Evolutionary conservation across 2,113 vertebrate genomes (phyloP), one percentile per base, ranked within the genome.

Genomic region (Pachypanchax playfairii): DNA sequence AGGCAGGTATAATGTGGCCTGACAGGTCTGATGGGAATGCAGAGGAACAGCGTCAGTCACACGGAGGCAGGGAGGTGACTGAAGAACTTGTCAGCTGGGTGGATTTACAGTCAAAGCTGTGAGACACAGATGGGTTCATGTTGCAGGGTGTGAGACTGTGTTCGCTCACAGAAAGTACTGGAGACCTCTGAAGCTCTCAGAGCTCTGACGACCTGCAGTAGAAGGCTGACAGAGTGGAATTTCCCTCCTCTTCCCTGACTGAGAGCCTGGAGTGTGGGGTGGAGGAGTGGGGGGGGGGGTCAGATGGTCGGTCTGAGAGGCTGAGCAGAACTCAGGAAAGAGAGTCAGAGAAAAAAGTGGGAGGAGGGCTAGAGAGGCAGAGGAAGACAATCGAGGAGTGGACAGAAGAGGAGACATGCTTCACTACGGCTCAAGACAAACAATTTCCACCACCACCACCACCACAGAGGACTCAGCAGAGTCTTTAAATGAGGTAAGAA

Each of bases 11-110:
- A 92, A 93, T 92, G 90, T 82, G 70, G 90, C 78, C 65, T 1
- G 68, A 91, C 91, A 87, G 87, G 92, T 92, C 85, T 76, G 81
- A 83, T 90, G 73, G 73, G 88, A 84, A 71, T 29, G 18, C 55
- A 75, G 50, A n/a, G n/a, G n/a, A 75, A 71, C 14, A 1, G 33
- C 48, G 42, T 33, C 43, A 67, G 42, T n/a, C 17, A 48, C 38
- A 44, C 22, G 61, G 56, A 68, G 18, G 8, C 36, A 61, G 46
- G 24, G 33, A 63, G 61, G 24, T 62, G 85, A 80, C 49, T 70
- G 81, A 75, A 55, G 61, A 73, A 38, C 48, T 55, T 68, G 69
- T 75, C 83, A 77, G 39, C 57, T 82, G 76, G 79, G 84, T 85
- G 77, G 56, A 77, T 41, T 47, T 6, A 31, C 24, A 56, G 17